Evolutionary conservation across 2,888 invertebrate genomes (phyloP).

Genomic region (Aproaerema taeniolella): DNA sequence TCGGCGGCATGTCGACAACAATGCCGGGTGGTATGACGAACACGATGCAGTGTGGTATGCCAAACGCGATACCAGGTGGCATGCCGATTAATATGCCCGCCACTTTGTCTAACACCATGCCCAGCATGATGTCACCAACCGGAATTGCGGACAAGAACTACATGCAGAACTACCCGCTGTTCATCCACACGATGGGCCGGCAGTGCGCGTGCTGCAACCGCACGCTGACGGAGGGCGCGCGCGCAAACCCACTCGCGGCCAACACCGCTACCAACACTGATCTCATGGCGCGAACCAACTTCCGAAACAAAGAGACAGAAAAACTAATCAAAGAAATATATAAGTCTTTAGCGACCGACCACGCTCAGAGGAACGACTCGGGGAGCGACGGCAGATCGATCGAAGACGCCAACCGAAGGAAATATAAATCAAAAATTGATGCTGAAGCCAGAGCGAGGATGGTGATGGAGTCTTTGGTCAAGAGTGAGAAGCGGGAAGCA

Average conservation of each 20-base stretch:
- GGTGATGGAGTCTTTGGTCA: not conserved
- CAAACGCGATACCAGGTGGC: too few relatives aligned
- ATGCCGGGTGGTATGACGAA: too few relatives aligned
- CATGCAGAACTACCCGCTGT: conserved; percentile 49
- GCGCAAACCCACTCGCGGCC: conserved; percentile 19
- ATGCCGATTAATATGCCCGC: too few relatives aligned
- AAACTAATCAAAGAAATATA: conserved; percentile 64
- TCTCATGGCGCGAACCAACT: conserved; percentile 15
- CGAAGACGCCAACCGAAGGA: conserved; percentile 15
- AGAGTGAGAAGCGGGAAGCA: not conserved
- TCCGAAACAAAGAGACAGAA: conserved; percentile 46
- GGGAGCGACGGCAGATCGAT: conserved; percentile 35
- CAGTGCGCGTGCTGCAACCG: conserved; percentile 39
- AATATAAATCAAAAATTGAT: conserved; percentile 3
- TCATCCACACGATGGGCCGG: conserved; percentile 41
- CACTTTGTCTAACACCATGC: not conserved
- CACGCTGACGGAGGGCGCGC: conserved; percentile 21
- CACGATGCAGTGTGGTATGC: too few relatives aligned
- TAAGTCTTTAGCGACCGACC: conserved; percentile 49
- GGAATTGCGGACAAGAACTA: conserved; percentile 25
- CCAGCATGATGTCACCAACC: not conserved
- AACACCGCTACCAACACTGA: conserved; percentile 49
- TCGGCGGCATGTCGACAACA: not conserved
- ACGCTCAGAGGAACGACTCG: conserved; percentile 35
- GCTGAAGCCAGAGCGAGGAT: not conserved